Percentiles rank a stretch among this genome's conserved stretches.
phyloP scores from a whole-genome alignment of 2,797 vertebrate genomes.

The Diplodus sargus region DNA sequence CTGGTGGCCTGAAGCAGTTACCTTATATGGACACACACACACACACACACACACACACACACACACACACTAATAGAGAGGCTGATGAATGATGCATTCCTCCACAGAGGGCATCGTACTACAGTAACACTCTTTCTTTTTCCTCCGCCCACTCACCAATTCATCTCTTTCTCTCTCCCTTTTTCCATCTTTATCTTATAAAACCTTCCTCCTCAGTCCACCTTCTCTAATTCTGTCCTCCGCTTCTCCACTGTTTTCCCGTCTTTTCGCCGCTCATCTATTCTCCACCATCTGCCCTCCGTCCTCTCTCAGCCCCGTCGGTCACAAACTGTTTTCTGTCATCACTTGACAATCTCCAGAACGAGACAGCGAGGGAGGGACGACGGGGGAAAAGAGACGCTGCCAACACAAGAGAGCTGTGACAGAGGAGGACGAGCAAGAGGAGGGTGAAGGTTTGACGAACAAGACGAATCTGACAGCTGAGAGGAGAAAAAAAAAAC shows the following conservation, averaged over 20 bases:
- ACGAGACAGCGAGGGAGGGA: not conserved
- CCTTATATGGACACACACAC: constrained; percentile 33
- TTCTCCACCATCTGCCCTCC: constrained; percentile 10
- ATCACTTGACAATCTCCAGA: constrained; percentile 49
- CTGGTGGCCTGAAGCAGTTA: constrained; percentile 18
- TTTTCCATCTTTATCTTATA: not conserved
- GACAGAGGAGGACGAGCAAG: constrained; percentile 17
- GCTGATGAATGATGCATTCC: constrained; percentile 56
- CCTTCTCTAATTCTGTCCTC: not conserved
- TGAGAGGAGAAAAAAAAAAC: not conserved
- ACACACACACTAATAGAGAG: constrained; percentile 49
- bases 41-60: constrained; percentile 40
- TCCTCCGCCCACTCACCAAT: constrained; percentile 21
- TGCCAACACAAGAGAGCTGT: not conserved
- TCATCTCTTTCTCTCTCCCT: not conserved
- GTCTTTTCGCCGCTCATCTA: constrained; percentile 18
- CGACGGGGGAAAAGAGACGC: not conserved
- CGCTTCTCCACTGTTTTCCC: not conserved
- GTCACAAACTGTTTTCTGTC: constrained; percentile 41
- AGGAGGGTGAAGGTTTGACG: constrained; percentile 26
- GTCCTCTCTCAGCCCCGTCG: constrained; percentile 9
- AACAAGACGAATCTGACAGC: constrained; percentile 24
- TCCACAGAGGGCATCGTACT: constrained; percentile 41
- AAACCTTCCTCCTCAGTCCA: not conserved
- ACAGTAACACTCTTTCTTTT: constrained; percentile 51